These are phyloP conservation scores for Drosophila diplacantha DNA, from an alignment of 2,888 invertebrate genomes.

Conservation along the genomic window DNA sequence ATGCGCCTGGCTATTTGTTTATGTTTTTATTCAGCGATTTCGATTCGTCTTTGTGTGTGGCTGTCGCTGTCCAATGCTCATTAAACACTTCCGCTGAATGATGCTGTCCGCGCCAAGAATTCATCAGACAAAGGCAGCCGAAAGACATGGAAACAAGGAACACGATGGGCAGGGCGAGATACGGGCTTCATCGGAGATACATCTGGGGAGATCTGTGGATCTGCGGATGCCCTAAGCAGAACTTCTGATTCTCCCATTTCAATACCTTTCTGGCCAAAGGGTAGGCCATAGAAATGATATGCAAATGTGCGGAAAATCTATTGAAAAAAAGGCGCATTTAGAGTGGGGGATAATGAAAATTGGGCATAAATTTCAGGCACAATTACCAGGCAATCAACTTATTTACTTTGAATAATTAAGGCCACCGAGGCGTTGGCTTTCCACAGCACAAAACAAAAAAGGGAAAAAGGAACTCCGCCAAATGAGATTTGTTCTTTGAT, in stretches of 20 bases:
- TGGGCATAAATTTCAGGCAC: constrained; percentile 64
- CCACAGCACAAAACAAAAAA: not conserved
- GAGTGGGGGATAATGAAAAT: constrained; percentile 39
- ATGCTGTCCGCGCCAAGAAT: constrained; percentile 8
- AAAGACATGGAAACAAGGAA: constrained; percentile 23
- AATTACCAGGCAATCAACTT: constrained; percentile 67
- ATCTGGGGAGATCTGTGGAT: not conserved
- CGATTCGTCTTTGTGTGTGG: constrained; percentile 30
- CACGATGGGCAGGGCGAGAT: constrained; percentile 2
- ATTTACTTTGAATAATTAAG: constrained; percentile 72
- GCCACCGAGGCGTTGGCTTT: constrained; percentile 26
- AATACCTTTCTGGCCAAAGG: not conserved
- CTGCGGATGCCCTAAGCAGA: not conserved
- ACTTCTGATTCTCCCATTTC: not conserved
- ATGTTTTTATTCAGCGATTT: constrained; percentile 20
- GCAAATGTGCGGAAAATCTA: constrained; percentile 7
- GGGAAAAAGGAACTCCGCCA: not conserved
- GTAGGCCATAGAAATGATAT: not conserved
- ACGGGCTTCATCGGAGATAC: not conserved
- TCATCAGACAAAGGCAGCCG: constrained; percentile 14
- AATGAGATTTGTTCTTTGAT: constrained; percentile 9
- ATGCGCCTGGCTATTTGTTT: constrained; percentile 10
- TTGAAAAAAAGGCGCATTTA: not conserved
- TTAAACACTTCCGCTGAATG: constrained; percentile 63
- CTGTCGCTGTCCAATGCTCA: constrained; percentile 53